These are phyloP conservation scores for Laspeyria flexula DNA, from an alignment of 2,888 invertebrate species.

Conservation along the genomic window DNA sequence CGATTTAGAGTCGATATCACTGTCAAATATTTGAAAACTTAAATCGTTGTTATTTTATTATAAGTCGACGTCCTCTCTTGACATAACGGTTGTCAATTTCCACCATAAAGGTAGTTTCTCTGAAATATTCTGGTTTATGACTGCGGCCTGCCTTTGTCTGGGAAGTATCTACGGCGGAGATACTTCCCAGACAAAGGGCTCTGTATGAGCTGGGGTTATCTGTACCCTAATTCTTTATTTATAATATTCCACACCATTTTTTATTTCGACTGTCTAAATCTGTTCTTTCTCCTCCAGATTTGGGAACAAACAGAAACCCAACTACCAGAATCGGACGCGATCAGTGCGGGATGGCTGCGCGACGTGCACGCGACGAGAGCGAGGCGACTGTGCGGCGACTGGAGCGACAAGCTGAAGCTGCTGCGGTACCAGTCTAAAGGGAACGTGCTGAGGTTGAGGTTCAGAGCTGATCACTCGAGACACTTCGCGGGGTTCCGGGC, in stretches of 20 bases:
- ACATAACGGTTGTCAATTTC: too few species aligned
- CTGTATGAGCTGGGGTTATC: too few species aligned
- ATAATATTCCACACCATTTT: neutral
- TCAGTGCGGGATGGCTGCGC: constrained; percentile 74
- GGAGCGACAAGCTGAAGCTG: constrained; percentile 91
- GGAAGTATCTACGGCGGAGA: too few species aligned
- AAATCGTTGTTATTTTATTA: too few species aligned
- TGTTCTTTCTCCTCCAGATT: constrained; percentile 52
- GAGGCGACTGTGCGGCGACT: constrained; percentile 90
- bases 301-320: constrained; percentile 74
- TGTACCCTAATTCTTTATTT: too few species aligned
- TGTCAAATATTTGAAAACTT: too few species aligned
- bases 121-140: too few species aligned
- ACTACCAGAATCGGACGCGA: constrained; percentile 70
- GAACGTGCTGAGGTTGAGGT: constrained; percentile 88
- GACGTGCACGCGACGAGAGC: constrained; percentile 61
- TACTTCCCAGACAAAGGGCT: too few species aligned
- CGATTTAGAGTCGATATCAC: too few species aligned
- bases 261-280: neutral
- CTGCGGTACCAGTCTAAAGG: constrained; percentile 88
- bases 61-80: too few species aligned
- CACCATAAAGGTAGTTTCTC: too few species aligned
- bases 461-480: constrained; percentile 92
- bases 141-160: too few species aligned
- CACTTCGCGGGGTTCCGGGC: constrained; percentile 91